Base-by-base conservation (phyloP, 2,797 vertebrate species). In the Pangasius sanitwongsei region DNA sequence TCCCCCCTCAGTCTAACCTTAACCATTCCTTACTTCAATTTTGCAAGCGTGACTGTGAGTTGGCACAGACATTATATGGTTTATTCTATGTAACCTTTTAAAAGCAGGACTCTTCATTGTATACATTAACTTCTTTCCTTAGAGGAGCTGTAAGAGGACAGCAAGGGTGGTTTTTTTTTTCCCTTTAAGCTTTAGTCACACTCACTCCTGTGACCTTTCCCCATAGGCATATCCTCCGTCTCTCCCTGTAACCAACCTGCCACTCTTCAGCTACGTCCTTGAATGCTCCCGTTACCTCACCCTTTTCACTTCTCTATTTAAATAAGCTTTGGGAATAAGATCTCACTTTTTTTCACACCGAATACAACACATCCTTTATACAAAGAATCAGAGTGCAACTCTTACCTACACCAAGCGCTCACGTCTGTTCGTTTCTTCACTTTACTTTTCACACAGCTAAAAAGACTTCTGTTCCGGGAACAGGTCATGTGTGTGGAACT, bases 201-300 rank as follows among this genome's bases (percentile, higher is more conserved):
- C 67, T 37, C 50, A 34, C 15, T 81, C 65, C 28, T 89, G 70
- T 88, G 90, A 84, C 86, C 87, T 90, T 92, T 90, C 87, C 85
- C 48, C 48, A 55, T 55, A 53, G 83, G 63, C 90, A 86, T 74
- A 80, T 55, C 48, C 87, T 89, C 86, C 87, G 87, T 72, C n/a
- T 70, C 80, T 87, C 61, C 23, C 72, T 85, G 61, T 87, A 91
- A 87, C 83, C 31, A 84, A 82, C 50, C 87, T 89, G 82, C 85
- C 85, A 87, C 65, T 86, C 89, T 82, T 41, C 59, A 82, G 63
- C 81, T 72, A 12, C 57, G 85, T n/a, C 81, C 87, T 77, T 23
- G 59, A 87, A 83, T 59, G 25, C 41, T 74, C 87, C 86, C 63
- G 80, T 77, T 88, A 81, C 90, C 72, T 89, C 55, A 74, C 81